Evolutionary conservation across 2,797 vertebrate species (phyloP).

Genomic region (Halcyon chelicuti): DNA sequence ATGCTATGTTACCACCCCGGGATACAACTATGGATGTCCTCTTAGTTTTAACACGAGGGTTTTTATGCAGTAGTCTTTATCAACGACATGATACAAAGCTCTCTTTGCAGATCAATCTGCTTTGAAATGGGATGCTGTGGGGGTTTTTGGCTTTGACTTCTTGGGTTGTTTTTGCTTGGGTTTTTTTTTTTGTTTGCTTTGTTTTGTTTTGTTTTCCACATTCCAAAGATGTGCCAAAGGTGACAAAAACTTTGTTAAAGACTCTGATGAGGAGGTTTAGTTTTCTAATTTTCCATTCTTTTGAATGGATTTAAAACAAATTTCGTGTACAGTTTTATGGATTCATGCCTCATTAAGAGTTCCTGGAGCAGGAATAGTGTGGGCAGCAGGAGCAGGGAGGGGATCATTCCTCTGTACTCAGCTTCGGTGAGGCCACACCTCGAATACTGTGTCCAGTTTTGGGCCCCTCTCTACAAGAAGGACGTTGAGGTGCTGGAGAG

Average conservation of each 20-base stretch:
- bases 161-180: neutral
- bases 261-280: neutral
- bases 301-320: neutral
- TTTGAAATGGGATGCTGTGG: fast-evolving
- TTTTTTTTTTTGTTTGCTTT: no score
- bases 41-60: neutral
- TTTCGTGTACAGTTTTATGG: neutral
- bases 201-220: neutral
- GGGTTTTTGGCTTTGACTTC: neutral
- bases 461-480: no score
- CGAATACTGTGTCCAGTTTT: no score
- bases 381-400: no score
- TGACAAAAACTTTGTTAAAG: neutral
- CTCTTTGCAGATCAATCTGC: neutral
- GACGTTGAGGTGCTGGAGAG: no score
- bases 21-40: neutral
- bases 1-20: neutral
- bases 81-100: fast-evolving
- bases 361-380: no score
- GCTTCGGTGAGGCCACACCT: no score
- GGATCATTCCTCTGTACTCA: no score
- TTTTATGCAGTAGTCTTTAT: neutral
- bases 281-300: no score
- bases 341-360: neutral
- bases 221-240: neutral